Evolutionary conservation across 2,113 vertebrate genomes (phyloP), one percentile per base, ranked within the genome.

Genomic region (Ictalurus punctatus): DNA sequence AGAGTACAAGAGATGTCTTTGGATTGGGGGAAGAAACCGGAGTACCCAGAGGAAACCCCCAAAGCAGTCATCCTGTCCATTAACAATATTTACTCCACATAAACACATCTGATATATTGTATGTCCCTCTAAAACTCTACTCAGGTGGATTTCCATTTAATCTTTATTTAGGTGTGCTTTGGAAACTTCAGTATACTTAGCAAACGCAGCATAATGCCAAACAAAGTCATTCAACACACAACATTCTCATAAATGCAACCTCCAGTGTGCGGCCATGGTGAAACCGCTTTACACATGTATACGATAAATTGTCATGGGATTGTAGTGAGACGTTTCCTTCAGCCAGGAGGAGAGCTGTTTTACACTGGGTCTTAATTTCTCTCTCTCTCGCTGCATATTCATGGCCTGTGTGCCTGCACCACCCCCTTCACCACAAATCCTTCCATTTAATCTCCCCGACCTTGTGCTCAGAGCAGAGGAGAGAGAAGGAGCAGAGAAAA

Each of bases 361-460:
- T n/a, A 8, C 23, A 73, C 14, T 74, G 34, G 17, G 17, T 74
- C 17, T 37, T 44, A 74, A 74, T 74, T 74, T 44, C 40, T 74
- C 14, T 59, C 56, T 69, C 10, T 13, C 23, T 13, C n/a, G 21
- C 37, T 23, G 34, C 44, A 44, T 74, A 7, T 23, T 40, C 37
- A 74, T 40, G 73, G 8, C 73, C 37, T 12, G 73, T 74, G 37
- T 74, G 7, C 8, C 17, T 74, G 19, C 71, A 74, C 37, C 71
- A 74, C 71, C 71, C 71, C 34, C 56, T 78, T 84, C 89, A 87
- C 85, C 83, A 81, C 87, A 92, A 86, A 78, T 82, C 84, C 90
- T 78, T 87, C 89, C 52, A 54, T 86, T 89, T 91, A 91, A 92
- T 91, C 89, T 89, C 80, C 10, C 85, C 89, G 89, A 91, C 90